These are phyloP conservation scores for Gopherus evgoodei DNA, from an alignment of 2,113 vertebrate species.

Conservation along the genomic window DNA sequence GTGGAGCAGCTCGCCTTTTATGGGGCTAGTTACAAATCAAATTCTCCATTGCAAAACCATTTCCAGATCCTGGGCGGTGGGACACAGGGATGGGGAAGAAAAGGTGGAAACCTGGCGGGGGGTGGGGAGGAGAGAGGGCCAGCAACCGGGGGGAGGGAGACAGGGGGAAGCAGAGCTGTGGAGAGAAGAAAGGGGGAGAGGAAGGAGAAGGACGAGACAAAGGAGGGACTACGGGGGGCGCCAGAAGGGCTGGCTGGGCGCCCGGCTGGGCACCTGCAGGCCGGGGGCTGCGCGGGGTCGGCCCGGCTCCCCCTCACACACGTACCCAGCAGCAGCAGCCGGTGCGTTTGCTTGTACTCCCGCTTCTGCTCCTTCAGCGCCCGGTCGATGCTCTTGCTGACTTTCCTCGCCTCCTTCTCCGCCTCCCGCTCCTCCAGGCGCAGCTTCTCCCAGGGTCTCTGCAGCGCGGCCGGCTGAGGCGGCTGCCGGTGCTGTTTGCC, in stretches of 20 bases:
- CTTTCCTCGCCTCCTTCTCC: constrained; percentile 91
- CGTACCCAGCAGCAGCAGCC: constrained; percentile 94
- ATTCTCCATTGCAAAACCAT: neutral
- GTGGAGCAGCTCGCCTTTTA: neutral
- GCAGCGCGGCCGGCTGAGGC: constrained; percentile 81
- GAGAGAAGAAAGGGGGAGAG: neutral
- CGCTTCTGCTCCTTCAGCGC: constrained; percentile 91
- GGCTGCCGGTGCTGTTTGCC: constrained; percentile 64
- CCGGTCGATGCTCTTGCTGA: constrained; percentile 93
- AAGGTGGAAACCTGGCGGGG: constrained; percentile 38
- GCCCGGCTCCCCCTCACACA: neutral
- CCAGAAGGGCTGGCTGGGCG: neutral
- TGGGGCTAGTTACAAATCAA: neutral
- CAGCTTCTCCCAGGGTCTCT: constrained; percentile 88
- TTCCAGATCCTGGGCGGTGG: neutral
- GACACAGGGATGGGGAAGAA: neutral
- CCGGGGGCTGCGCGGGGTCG: neutral
- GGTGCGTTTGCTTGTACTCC: constrained; percentile 94
- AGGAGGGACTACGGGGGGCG: constrained; percentile 11
- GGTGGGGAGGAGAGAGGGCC: neutral
- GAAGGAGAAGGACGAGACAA: neutral
- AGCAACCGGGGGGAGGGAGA: neutral
- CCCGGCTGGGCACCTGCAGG: constrained; percentile 52
- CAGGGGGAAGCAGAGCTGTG: too few relatives aligned
- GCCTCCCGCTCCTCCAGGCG: constrained; percentile 93